Percentiles rank a stretch among this genome's conserved stretches.
phyloP scores from a whole-genome alignment of 2,797 vertebrate genomes.

The Brotogeris chrysoptera region DNA sequence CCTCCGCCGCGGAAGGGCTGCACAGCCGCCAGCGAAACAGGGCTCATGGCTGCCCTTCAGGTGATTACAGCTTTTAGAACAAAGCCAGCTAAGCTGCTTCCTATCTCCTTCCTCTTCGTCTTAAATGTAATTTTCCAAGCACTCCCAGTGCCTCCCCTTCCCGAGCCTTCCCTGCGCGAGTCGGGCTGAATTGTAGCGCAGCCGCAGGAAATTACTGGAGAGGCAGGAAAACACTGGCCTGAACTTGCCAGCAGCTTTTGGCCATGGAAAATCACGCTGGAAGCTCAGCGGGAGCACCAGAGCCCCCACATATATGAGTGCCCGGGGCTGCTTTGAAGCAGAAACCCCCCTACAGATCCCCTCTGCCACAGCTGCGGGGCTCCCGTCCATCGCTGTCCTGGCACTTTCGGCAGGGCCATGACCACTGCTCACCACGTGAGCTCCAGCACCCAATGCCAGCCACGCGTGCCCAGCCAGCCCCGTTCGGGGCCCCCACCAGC shows the following conservation, averaged over 20 bases:
- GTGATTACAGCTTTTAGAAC: constrained; percentile 43
- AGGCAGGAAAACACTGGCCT: neutral
- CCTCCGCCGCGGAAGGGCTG: neutral
- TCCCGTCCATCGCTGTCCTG: rapidly evolving
- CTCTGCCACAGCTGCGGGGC: rapidly evolving
- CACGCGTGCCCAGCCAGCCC: rapidly evolving
- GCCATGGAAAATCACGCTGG: neutral
- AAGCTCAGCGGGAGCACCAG: neutral
- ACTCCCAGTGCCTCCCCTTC: neutral
- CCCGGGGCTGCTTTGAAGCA: neutral
- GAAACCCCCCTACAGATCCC: rapidly evolving
- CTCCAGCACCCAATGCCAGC: neutral
- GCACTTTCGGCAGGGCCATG: rapidly evolving
- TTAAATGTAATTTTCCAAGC: constrained; percentile 21
- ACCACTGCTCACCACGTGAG: neutral
- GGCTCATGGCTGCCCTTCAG: neutral
- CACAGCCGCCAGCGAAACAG: neutral
- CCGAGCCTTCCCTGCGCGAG: neutral
- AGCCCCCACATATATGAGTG: rapidly evolving
- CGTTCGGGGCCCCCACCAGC: rapidly evolving
- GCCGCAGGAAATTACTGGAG: neutral
- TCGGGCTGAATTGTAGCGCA: neutral
- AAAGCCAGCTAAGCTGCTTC: constrained; percentile 51
- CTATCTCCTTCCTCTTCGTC: constrained; percentile 38
- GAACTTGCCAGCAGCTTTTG: neutral